Percentiles rank a stretch among this genome's conserved stretches.
Evolutionary conservation across 2,888 invertebrate genomes (phyloP).

Genomic region (Chouioia cunea): DNA sequence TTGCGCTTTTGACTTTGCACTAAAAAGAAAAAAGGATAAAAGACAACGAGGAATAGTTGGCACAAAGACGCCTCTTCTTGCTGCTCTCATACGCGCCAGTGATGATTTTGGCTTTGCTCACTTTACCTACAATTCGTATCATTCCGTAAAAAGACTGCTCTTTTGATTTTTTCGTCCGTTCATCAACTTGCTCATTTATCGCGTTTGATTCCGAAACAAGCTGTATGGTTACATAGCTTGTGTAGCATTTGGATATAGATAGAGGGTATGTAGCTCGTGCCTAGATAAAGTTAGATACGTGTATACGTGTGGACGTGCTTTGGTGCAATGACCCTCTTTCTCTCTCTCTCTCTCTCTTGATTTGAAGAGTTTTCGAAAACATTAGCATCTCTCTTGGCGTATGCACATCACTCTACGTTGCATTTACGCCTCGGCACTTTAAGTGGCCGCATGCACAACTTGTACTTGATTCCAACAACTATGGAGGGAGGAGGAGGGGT

Average conservation of each 20-base stretch:
- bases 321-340: slow-evolving; percentile 62
- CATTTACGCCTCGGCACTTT: slow-evolving; percentile 47
- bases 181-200: neutral
- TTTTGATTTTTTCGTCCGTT: slow-evolving; percentile 10
- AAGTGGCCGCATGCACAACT: slow-evolving; percentile 42
- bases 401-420: slow-evolving; percentile 5
- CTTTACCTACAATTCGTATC: slow-evolving; percentile 2
- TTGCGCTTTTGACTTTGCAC: slow-evolving; percentile 4
- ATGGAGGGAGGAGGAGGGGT: no score
- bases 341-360: slow-evolving; percentile 45
- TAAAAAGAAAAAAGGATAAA: neutral
- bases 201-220: no score
- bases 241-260: neutral
- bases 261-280: neutral
- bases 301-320: no score
- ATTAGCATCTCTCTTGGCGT: slow-evolving; percentile 22
- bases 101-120: slow-evolving; percentile 8
- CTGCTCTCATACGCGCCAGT: neutral
- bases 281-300: neutral
- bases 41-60: slow-evolving; percentile 33
- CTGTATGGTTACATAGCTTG: no score
- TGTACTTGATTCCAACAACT: slow-evolving; percentile 52
- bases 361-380: slow-evolving; percentile 47
- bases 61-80: slow-evolving; percentile 10
- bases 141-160: slow-evolving; percentile 21